Evolutionary conservation across 53 echinoderm and acorn worm genomes (phyloP), one percentile per base, ranked within the genome.

Genomic region (Zoroaster sp.): DNA sequence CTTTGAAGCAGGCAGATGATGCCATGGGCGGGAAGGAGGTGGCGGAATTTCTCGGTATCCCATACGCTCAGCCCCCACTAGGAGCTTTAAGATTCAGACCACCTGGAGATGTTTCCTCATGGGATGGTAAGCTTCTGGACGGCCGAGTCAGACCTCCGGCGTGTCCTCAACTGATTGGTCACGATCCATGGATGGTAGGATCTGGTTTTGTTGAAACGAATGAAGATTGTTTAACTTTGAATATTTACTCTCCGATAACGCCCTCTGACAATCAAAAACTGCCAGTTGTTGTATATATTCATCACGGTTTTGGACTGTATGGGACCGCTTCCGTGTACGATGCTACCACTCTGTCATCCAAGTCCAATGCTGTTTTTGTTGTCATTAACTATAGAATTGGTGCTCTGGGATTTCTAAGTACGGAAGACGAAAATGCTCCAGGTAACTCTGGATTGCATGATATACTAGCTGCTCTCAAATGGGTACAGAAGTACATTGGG

Each of bases 321-420:
- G 54, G 76, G 3, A 89, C 87, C 1, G 87, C 71, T 0, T 66
- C 75, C 3, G 83, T 68, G 13, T 78, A 73, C 35, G 63, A 44
- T 0, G 92, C 82, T 1, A 51, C 82, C 5, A 75, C 80, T 1
- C 72, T 94, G 5, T 81, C 94, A 73, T 88, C 90, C 0, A 90
- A 78, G 37, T 73, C 89, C 4, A 74, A 90, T 11, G 75, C 87
- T 33, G 77, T 92, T 11, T 88, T 94, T 14, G 94, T 94, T 35
- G 90, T 92, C 4, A 32, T 92, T 9, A 92, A 92, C 69, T 94
- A 94, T 43, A 87, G 94, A 25, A 69, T 94, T 18, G 94, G 92
- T 25, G 90, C 92, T 14, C 67, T 94, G 35, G 94, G 94, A 21
- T 94, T 92, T 31, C 35, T 94, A n/a, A 88, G 89, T 55, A 91